Percentiles rank a stretch among this genome's conserved stretches.
Evolutionary conservation across 2,113 vertebrate species (phyloP).

Genomic region (Mus musculus): GRCm39 chr10:127376501-127377000

Average conservation of each 20-base stretch:
- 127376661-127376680: background rate
- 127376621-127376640: constrained; percentile 95
- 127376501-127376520: constrained; percentile 90
- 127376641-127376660: constrained; percentile 90
- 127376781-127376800: background rate
- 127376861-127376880: constrained; percentile 95
- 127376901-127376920: constrained; percentile 97
- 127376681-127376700: background rate
- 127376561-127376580: constrained; percentile 93
- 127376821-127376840: constrained; percentile 94
- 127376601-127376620: constrained; percentile 95
- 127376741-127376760: background rate
- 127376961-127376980: constrained; percentile 92
- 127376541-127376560: constrained; percentile 96
- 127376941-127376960: constrained; percentile 96
- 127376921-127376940: constrained; percentile 93
- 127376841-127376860: constrained; percentile 96
- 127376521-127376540: constrained; percentile 95
- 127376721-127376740: background rate
- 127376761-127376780: background rate
- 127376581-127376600: constrained; percentile 91
- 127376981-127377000: constrained; percentile 87
- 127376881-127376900: constrained; percentile 94
- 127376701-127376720: background rate
- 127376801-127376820: constrained; percentile 81